A percentile compares a stretch with the other conserved stretches of the same genome.
Conservation (phyloP, 92 coral and sea anemone species). For the Heteractis magnifica region DNA sequence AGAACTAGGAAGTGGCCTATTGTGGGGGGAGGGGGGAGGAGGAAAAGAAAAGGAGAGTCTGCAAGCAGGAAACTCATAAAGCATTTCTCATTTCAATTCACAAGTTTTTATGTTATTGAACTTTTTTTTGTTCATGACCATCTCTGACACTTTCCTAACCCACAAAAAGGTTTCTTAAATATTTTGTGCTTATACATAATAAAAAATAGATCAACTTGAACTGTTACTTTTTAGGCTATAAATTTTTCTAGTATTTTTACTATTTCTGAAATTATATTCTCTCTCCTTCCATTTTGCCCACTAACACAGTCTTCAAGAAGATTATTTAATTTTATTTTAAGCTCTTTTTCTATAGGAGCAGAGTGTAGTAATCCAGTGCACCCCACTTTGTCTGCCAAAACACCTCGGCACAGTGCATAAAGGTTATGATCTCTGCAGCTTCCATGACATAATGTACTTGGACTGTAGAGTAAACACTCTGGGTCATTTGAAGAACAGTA, state of each 20-base stretch:
- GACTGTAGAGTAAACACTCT: conserved; percentile 63
- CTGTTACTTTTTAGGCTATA: no score
- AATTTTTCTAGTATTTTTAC: not conserved
- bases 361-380: conserved; percentile 74
- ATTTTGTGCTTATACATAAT: no score
- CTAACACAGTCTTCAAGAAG: conserved; percentile 26
- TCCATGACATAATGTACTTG: conserved; percentile 75
- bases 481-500: conserved; percentile 27
- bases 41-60: no score
- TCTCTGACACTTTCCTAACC: no score
- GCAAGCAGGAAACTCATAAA: no score
- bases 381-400: conserved; percentile 57
- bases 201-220: no score
- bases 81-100: no score
- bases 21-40: no score
- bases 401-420: conserved; percentile 75
- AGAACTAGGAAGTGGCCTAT: no score
- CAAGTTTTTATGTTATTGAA: no score
- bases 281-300: conserved; percentile 19
- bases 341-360: conserved; percentile 26
- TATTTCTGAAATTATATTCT: not conserved
- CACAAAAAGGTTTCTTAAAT: no score
- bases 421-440: conserved; percentile 74
- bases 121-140: no score
- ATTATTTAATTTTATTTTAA: conserved; percentile 8